Base-by-base conservation (phyloP, 2,113 vertebrate genomes). In the Oncorhynchus nerka region DNA sequence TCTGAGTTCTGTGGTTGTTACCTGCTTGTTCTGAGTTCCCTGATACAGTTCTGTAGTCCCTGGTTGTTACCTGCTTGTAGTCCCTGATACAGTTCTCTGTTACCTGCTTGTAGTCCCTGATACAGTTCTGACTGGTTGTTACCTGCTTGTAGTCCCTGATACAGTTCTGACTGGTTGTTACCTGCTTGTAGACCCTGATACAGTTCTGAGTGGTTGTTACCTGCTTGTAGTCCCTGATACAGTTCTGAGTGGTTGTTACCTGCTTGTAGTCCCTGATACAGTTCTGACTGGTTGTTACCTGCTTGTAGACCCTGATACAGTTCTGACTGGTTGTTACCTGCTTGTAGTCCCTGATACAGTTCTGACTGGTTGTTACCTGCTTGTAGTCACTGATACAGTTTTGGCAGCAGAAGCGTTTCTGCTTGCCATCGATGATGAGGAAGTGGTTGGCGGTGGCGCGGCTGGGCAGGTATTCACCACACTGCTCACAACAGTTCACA, bases 401-500 rank as follows among this genome's bases (percentile, higher is more conserved):
- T 85, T 97, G 96, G 91, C 96, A 97, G 91, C 98, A 99, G 93
- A 99, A 99, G 83, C 97, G 95, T 86, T 99, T 99, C 91, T 97
- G 97, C 90, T 99, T 97, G 66, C 98, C 97, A 15, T 99, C 98
- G 71, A 98, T 91, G 83, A 96, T 93, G 84, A 99, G 89, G 79
- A 96, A 93, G 89, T 98, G 97, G 90, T 97, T 98, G 82, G 96
- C 96, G 26, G 96, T 94, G 66, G 96, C 95, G 91, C 96, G 95
- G 91, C 91, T 98, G 80, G 97, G 96, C 83, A 99, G 94, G 88
- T 99, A 99, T 84, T 98, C 97, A 7, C 98, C 98, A 70, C 98
- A 99, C 55, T 99, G 97, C 86, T 99, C 98, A 83, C 98, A 99
- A 91, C 98, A 99, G 92, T 99, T 99, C 97, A 99, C 99, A 92